Evolutionary conservation across 2,797 vertebrate genomes (phyloP).

Genomic region (Astyanax mexicanus): DNA sequence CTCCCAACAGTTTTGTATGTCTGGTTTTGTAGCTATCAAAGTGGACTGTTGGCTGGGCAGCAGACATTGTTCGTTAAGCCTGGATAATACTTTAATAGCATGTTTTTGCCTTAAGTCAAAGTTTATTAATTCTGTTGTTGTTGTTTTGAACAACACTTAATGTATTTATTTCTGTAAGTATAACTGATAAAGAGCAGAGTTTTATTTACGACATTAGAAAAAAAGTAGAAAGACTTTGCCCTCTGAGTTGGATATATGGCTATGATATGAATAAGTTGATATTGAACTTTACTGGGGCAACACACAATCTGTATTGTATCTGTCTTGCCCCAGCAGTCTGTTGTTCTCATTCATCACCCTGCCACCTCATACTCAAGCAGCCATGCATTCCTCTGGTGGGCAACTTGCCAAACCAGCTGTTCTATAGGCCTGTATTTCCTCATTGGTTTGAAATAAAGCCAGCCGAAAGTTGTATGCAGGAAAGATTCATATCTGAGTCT

Average conservation of each 20-base stretch:
- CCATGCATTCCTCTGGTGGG: slow-evolving; percentile 74
- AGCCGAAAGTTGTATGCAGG: neutral
- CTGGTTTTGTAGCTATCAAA: slow-evolving; percentile 6
- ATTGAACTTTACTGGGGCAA: no score
- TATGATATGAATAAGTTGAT: neutral
- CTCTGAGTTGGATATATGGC: neutral
- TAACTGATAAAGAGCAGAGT: no score
- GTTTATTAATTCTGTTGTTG: neutral
- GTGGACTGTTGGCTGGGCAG: slow-evolving; percentile 7
- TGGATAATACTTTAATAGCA: neutral
- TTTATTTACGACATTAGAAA: no score
- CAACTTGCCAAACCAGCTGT: slow-evolving; percentile 77
- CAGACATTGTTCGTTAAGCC: neutral
- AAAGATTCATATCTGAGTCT: neutral
- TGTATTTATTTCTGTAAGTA: no score
- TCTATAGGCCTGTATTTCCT: slow-evolving; percentile 75
- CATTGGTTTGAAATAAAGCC: slow-evolving; percentile 51
- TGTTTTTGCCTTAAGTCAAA: neutral
- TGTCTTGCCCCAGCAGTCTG: neutral
- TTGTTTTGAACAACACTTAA: no score
- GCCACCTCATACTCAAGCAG: slow-evolving; percentile 70
- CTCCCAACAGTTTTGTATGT: slow-evolving; percentile 1
- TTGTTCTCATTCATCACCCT: slow-evolving; percentile 62
- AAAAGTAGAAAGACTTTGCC: neutral
- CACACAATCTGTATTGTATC: no score